These are phyloP conservation scores for Drosophila bocki DNA, from an alignment of 1,140 invertebrate genomes.

Conservation along the genomic window DNA sequence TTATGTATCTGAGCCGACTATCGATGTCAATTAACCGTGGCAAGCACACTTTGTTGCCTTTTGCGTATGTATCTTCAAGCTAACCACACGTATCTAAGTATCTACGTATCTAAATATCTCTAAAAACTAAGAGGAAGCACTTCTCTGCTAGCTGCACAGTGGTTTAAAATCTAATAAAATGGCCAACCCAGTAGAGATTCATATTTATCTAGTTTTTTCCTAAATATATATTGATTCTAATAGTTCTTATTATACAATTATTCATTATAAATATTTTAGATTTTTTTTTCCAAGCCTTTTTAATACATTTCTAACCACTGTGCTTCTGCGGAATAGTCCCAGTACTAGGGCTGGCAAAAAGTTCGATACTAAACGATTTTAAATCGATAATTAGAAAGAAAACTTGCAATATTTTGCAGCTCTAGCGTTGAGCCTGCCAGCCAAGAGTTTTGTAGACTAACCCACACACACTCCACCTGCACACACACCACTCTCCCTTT, in stretches of 20 bases:
- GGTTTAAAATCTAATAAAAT: background rate
- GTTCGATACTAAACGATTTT: background rate
- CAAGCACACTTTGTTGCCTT: conserved; percentile 64
- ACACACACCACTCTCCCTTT: background rate
- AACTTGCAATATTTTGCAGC: background rate
- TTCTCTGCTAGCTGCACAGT: background rate
- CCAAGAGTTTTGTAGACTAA: conserved; percentile 2
- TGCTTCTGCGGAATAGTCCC: conserved; percentile 21
- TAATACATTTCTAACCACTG: background rate
- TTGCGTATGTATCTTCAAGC: conserved; percentile 16
- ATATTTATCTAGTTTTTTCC: background rate
- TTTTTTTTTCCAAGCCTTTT: background rate
- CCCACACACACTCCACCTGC: background rate
- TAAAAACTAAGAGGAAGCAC: background rate
- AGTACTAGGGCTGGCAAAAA: background rate
- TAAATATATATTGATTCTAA: background rate
- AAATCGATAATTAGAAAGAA: background rate
- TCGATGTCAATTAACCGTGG: conserved; percentile 65
- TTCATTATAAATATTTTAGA: background rate
- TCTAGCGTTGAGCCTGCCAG: background rate
- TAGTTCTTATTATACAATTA: background rate
- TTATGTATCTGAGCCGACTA: conserved; percentile 42
- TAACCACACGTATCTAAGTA: conserved; percentile 6
- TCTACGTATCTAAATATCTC: conserved; percentile 7
- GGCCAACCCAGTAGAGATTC: background rate